Percentiles rank a stretch among this genome's conserved stretches.
Evolutionary conservation across 2,797 vertebrate species (phyloP).

Genomic region (Salarias fasciatus): DNA sequence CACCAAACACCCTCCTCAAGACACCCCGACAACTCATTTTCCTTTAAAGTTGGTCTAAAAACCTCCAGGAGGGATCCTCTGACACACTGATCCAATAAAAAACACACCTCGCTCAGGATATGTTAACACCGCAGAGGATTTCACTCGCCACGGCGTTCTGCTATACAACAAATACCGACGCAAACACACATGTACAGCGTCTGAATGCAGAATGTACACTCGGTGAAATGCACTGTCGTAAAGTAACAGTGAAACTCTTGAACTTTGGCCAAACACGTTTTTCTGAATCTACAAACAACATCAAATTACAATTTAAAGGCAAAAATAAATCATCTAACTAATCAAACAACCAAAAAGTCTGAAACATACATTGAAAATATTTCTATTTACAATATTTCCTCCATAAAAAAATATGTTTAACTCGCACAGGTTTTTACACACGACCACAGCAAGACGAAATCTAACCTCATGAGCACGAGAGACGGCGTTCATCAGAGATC

Average conservation of each 20-base stretch:
- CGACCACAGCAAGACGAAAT: constrained; percentile 49
- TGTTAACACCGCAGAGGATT: no score
- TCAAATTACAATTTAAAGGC: constrained; percentile 78
- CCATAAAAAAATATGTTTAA: constrained; percentile 81
- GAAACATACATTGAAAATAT: constrained; percentile 79
- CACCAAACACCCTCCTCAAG: no score
- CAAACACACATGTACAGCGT: constrained; percentile 29
- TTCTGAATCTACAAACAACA: constrained; percentile 63
- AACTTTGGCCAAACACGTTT: constrained; percentile 84
- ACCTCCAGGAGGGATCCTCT: no score
- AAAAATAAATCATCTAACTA: constrained; percentile 66
- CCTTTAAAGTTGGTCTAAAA: constrained; percentile 45
- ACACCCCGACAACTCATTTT: constrained; percentile 28
- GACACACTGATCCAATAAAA: constrained; percentile 43
- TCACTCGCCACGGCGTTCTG: constrained; percentile 44
- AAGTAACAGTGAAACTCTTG: constrained; percentile 70
- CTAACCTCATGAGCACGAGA: constrained; percentile 52
- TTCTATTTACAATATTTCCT: constrained; percentile 74
- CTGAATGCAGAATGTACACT: constrained; percentile 52
- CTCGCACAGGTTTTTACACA: constrained; percentile 61
- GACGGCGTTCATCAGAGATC: constrained; percentile 54
- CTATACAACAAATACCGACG: constrained; percentile 43
- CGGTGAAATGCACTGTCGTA: constrained; percentile 77
- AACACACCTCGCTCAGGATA: constrained; percentile 45
- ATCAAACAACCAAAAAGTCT: constrained; percentile 63